These are phyloP conservation scores for silkworm (Bombyx mori) DNA, from an alignment of 1,140 invertebrate genomes.

Conservation along the genomic window ASM3026992v2 NC_085121.1:8254001-8254500, in stretches of 20 bases:
- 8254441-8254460: constrained; percentile 58
- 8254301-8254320: constrained; percentile 60
- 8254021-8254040: constrained; percentile 53
- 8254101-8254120: constrained; percentile 54
- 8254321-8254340: constrained; percentile 64
- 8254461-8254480: constrained; percentile 65
- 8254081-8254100: constrained; percentile 51
- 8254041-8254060: constrained; percentile 59
- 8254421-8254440: constrained; percentile 46
- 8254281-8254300: constrained; percentile 68
- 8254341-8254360: constrained; percentile 66
- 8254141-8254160: constrained; percentile 44
- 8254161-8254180: constrained; percentile 52
- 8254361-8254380: constrained; percentile 64
- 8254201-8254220: constrained; percentile 58
- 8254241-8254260: constrained; percentile 55
- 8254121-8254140: constrained; percentile 63
- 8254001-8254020: constrained; percentile 52
- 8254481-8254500: constrained; percentile 54
- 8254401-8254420: constrained; percentile 59
- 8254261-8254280: constrained; percentile 60
- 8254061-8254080: constrained; percentile 58
- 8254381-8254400: constrained; percentile 64
- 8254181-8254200: constrained; percentile 56
- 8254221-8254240: constrained; percentile 64